Base-by-base conservation (phyloP, 2,113 vertebrate species). In the Bambusicola thoracicus region DNA sequence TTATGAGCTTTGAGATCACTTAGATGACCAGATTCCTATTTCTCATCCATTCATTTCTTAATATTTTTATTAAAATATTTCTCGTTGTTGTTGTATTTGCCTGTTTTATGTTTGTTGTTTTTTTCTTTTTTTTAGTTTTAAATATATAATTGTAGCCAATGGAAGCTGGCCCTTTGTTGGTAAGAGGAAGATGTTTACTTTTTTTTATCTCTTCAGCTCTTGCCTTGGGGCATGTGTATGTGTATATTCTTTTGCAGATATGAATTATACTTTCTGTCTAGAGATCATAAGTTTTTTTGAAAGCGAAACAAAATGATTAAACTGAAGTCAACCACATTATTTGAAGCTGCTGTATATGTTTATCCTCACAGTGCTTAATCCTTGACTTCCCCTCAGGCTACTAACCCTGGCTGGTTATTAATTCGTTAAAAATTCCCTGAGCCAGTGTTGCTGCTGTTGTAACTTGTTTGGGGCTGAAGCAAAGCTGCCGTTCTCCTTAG, bases 271-370 rank as follows among this genome's bases (percentile, higher is more conserved):
- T 96, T 93, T 94, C 69, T 78, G 90, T 92, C 87, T 90, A 44
- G 85, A 95, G 94, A 94, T 97, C 93, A 86, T 92, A 96, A 90
- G 93, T 88, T 95, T 95, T 93, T 86, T 66, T 78, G 94, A 90
- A 95, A 90, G 95, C 32, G 69, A 96, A 96, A 95, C 96, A 95
- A 96, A 97, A 97, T 96, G 87, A 96, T 97, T 97, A 95, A 97
- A 91, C 85, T 81, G 92, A 81, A 96, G 91, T 96, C 93, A 96
- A 18, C 87, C 83, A n/a, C 85, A 62, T 92, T 94, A 96, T 92
- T 94, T 95, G 95, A 97, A 94, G 89, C 94, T 70, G 77, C 93
- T 92, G 76, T 84, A 90, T 85, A 67, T 93, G 87, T 96, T 96
- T 95, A 95, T 95, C 87, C 92, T 95, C 86, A 30, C 14, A 84